A percentile compares a stretch with the other conserved stretches of the same genome.
Evolutionary conservation across 2,113 vertebrate genomes (phyloP).

Genomic region (Ardeotis arabs): DNA sequence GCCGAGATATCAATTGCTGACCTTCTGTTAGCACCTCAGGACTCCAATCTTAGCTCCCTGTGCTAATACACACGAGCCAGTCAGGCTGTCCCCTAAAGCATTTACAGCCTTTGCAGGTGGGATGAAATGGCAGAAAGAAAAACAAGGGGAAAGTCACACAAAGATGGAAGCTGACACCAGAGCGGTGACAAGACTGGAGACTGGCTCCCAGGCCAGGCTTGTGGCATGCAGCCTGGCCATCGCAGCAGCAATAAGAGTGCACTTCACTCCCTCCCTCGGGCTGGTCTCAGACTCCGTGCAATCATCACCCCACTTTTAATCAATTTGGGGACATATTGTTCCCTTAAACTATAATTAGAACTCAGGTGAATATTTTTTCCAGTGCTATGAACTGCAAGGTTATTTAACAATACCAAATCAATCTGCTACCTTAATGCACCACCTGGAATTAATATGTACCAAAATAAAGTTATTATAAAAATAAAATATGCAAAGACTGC

Average conservation of each 20-base stretch:
- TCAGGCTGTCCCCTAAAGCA: neutral
- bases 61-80: rapidly evolving
- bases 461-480: neutral
- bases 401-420: neutral
- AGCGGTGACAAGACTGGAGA: neutral
- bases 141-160: rapidly evolving
- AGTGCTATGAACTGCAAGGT: neutral
- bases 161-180: neutral
- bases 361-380: neutral
- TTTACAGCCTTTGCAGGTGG: neutral
- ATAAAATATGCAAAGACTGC: neutral
- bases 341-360: neutral
- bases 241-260: rapidly evolving
- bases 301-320: neutral
- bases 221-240: neutral
- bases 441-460: neutral
- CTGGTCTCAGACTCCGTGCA: neutral
- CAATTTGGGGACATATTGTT: neutral
- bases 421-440: neutral
- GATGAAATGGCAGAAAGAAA: neutral
- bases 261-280: neutral
- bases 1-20: neutral
- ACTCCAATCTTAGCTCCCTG: neutral
- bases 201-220: neutral
- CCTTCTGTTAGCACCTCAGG: neutral